These are phyloP conservation scores for Abrostola triplasia DNA, from an alignment of 2,888 invertebrate genomes.

Conservation along the genomic window DNA sequence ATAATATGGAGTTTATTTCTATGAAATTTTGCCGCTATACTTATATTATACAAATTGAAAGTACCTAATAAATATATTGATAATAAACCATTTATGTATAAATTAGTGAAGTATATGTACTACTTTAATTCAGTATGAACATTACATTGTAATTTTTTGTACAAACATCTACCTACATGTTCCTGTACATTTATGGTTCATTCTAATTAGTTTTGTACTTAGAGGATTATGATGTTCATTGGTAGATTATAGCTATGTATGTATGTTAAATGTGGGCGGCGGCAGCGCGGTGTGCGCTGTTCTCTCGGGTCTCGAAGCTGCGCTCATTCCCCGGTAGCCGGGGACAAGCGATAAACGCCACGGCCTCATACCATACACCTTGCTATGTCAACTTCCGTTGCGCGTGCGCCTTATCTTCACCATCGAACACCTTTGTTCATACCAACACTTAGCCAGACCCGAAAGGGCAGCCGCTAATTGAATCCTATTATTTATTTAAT, in stretches of 20 bases:
- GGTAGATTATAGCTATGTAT: conserved; percentile 3
- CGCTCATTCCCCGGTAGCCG: background rate
- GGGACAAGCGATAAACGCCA: conserved; percentile 40
- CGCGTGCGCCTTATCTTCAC: conserved; percentile 69
- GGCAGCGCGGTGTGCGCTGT: conserved; percentile 1
- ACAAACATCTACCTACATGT: background rate
- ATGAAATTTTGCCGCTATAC: too few relatives aligned
- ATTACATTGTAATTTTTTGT: background rate
- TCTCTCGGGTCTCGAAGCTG: conserved; percentile 8
- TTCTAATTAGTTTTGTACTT: conserved; percentile 30
- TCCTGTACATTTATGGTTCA: background rate
- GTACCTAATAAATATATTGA: too few relatives aligned
- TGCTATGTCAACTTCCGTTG: conserved; percentile 76
- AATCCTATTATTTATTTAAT: conserved; percentile 73
- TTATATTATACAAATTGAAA: too few relatives aligned
- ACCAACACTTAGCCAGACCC: conserved; percentile 69
- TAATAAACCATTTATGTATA: background rate
- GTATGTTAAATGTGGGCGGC: conserved; percentile 9
- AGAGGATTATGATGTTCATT: conserved; percentile 18
- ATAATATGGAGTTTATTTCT: background rate
- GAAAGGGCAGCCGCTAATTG: conserved; percentile 72
- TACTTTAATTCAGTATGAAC: background rate
- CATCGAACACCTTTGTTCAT: conserved; percentile 74
- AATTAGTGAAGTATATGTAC: background rate
- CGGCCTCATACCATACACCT: conserved; percentile 29